Evolutionary conservation across 2,888 invertebrate species (phyloP).

Genomic region (Sisyra terminalis): DNA sequence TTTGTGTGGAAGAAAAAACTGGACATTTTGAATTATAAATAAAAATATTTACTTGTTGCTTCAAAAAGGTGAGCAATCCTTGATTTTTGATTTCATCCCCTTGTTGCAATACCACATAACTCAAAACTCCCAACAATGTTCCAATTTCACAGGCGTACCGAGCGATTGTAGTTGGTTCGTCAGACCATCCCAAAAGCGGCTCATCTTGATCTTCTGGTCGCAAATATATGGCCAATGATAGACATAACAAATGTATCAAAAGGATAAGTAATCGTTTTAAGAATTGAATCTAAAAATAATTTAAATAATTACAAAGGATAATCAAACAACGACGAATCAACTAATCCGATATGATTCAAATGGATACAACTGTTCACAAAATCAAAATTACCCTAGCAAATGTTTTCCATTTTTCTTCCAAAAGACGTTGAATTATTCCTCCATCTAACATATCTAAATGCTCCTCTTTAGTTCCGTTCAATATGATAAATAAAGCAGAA

Average conservation of each 20-base stretch:
- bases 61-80: slow-evolving; percentile 75
- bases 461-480: slow-evolving; percentile 93
- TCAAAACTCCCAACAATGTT: slow-evolving; percentile 70
- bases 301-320: slow-evolving; percentile 6
- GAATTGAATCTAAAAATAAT: slow-evolving; percentile 64
- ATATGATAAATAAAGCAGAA: slow-evolving; percentile 91
- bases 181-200: slow-evolving; percentile 34
- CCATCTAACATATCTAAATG: slow-evolving; percentile 98
- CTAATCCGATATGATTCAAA: no score
- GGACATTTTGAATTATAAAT: no score
- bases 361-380: slow-evolving; percentile 1
- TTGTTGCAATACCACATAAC: slow-evolving; percentile 81
- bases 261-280: slow-evolving; percentile 79
- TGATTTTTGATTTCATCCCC: slow-evolving; percentile 91
- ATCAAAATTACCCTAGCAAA: slow-evolving; percentile 64
- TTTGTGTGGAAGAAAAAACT: no score
- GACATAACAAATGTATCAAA: slow-evolving; percentile 67
- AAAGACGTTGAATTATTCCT: slow-evolving; percentile 88
- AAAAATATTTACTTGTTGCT: slow-evolving; percentile 58
- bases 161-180: slow-evolving; percentile 30
- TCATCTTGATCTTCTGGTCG: slow-evolving; percentile 53
- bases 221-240: slow-evolving; percentile 83
- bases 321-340: no score
- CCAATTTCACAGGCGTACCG: slow-evolving; percentile 70
- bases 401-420: slow-evolving; percentile 99